Evolutionary conservation across 1,140 invertebrate species (phyloP), one percentile per base, ranked within the genome.

Genomic region (Popillia japonica): DNA sequence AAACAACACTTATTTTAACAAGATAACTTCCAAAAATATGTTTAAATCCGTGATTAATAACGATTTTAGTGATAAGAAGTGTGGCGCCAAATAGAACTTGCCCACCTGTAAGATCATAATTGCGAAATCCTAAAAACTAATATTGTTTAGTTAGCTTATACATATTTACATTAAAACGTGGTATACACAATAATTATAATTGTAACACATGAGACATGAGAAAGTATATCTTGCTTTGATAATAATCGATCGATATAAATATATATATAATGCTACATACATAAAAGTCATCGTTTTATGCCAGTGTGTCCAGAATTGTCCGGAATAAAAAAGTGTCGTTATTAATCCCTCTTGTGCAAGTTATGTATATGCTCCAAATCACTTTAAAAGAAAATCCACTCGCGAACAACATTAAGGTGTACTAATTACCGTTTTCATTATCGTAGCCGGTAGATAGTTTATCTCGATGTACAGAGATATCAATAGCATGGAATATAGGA

Each of bases 61-160:
- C 22, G 61, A 68, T 68, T 68, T 68, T 68, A 23, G 27, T 11
- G 61, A 68, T 68, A 68, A 68, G 61, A 68, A 14, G 61, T 11
- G 27, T 34, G 61, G 27, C 61, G 61, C 61, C 61, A 68, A 68
- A 68, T 14, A 34, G 22, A 22, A 68, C 14, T 23, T 68, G 27
- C 3, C 27, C 10, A 11, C 61, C 22, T 27, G 11, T 23, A 34
- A 68, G n/a, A n/a, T n/a, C n/a, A n/a, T n/a, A n/a, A n/a, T n/a
- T n/a, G n/a, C n/a, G n/a, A n/a, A 6, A 4, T 55, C 4, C 48
- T 17, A 55, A 6, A 55, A n/a, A 1, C 48, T n/a, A 55, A 44
- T n/a, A 44, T 44, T 44, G 42, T 44, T 11, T 44, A 44, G 27
- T 34, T 34, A 34, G 27, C 9, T 11, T 44, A 44, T 44, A 44